These are phyloP conservation scores for Aspidoscelis tigris DNA, from an alignment of 2,113 vertebrate species.

Conservation along the genomic window DNA sequence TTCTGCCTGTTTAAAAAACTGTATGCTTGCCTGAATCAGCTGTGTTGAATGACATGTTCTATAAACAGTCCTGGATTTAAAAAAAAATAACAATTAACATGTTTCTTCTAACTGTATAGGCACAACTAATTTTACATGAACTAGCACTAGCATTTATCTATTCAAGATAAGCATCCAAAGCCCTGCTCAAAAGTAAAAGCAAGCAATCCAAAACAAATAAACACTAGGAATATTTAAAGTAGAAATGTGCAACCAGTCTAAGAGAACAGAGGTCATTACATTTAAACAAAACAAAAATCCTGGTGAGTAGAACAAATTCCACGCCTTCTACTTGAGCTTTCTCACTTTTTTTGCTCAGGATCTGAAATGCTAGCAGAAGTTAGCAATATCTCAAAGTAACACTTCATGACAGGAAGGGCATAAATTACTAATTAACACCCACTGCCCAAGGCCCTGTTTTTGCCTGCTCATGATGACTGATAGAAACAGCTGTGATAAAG, in stretches of 20 bases:
- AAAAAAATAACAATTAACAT: background rate
- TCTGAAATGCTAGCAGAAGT: constrained; percentile 23
- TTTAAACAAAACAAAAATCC: background rate
- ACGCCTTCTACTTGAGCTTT: background rate
- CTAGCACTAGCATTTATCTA: background rate
- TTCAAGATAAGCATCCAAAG: no score
- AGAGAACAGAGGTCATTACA: background rate
- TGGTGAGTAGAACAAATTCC: background rate
- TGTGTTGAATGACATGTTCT: background rate
- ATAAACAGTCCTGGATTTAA: background rate
- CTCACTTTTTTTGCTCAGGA: constrained; percentile 7
- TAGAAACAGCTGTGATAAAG: constrained; percentile 28
- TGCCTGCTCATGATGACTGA: constrained; percentile 7
- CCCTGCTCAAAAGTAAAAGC: background rate
- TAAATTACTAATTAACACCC: constrained; percentile 16
- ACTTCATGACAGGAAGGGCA: constrained; percentile 2
- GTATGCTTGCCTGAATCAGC: background rate
- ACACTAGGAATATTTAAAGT: background rate
- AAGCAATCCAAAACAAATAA: background rate
- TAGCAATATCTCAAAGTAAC: background rate
- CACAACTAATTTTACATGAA: background rate
- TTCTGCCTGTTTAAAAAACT: background rate
- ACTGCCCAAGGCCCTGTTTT: constrained; percentile 21
- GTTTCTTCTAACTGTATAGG: background rate
- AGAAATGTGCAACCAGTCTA: background rate